phyloP scores from a whole-genome alignment of 2,888 invertebrate species.

The Myopa testacea region DNA sequence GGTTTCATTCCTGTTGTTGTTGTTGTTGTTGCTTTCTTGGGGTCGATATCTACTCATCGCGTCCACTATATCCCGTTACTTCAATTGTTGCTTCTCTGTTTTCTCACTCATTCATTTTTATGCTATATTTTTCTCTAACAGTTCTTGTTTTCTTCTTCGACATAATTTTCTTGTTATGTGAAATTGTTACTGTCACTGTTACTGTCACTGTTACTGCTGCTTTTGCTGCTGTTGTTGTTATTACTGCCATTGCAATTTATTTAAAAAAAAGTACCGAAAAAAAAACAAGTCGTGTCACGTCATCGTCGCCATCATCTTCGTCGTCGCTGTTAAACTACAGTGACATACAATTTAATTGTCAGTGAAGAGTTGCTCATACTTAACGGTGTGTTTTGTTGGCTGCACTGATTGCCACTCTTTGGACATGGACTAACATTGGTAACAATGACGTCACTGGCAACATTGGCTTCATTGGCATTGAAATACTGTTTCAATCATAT shows the following conservation, averaged over 20 bases:
- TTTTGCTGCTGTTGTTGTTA: not conserved
- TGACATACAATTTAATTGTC: too few relatives aligned
- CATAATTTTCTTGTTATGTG: not conserved
- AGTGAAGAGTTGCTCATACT: not conserved
- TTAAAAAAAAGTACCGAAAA: not conserved
- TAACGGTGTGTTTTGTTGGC: not conserved
- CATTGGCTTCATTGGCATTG: too few relatives aligned
- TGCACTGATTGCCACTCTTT: not conserved
- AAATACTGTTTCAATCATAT: too few relatives aligned
- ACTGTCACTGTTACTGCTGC: not conserved
- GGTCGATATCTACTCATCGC: too few relatives aligned
- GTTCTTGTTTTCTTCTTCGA: not conserved
- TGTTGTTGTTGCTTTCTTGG: too few relatives aligned
- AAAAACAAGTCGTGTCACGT: not conserved
- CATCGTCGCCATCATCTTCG: too few relatives aligned
- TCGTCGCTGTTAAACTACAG: too few relatives aligned
- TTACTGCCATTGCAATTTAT: not conserved
- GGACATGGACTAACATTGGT: too few relatives aligned
- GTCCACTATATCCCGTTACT: too few relatives aligned
- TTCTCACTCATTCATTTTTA: not conserved
- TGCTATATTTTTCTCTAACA: not conserved
- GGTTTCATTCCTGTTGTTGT: not conserved
- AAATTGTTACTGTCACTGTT: not conserved
- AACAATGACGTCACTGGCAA: too few relatives aligned
- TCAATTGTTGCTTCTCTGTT: slow-evolving; percentile 1